These are phyloP conservation scores for Ctena decussata DNA, from an alignment of 2,888 invertebrate genomes.

Conservation along the genomic window DNA sequence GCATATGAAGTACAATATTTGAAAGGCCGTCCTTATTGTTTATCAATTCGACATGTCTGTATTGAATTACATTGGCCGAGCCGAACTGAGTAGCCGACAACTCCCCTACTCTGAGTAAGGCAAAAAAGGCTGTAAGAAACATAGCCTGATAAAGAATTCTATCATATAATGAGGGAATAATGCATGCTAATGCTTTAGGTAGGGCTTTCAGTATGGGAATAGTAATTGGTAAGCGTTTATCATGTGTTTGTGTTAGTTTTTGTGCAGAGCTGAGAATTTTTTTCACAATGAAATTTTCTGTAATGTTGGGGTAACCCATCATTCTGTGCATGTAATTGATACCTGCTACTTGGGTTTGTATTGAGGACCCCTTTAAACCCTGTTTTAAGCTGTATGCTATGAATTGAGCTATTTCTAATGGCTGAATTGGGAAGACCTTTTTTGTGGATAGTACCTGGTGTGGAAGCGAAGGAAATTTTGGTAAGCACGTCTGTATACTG, in stretches of 20 bases:
- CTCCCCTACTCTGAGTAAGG: conserved; percentile 42
- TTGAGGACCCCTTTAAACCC: conserved; percentile 18
- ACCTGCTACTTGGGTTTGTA: conserved; percentile 28
- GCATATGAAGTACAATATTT: background rate
- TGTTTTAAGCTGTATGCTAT: conserved; percentile 16
- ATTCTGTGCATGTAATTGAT: conserved; percentile 33
- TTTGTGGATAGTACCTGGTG: background rate
- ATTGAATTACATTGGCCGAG: background rate
- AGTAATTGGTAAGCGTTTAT: conserved; percentile 36
- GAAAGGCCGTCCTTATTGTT: background rate
- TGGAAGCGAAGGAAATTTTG: conserved; percentile 24
- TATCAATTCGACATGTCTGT: background rate
- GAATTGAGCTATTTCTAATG: conserved; percentile 30
- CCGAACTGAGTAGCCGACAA: background rate
- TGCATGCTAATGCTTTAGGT: background rate
- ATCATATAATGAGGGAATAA: background rate
- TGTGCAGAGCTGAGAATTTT: conserved; percentile 21
- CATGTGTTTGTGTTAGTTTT: background rate
- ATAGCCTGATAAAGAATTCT: conserved; percentile 1
- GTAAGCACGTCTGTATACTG: conserved; percentile 23
- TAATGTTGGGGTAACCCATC: background rate
- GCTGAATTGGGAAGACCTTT: conserved; percentile 1
- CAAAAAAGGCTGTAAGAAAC: conserved; percentile 35
- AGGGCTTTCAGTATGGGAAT: background rate
- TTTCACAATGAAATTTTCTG: conserved; percentile 29